Conservation (phyloP, 53 echinoderm and acorn worm species). For the Luidia sarsii region DNA sequence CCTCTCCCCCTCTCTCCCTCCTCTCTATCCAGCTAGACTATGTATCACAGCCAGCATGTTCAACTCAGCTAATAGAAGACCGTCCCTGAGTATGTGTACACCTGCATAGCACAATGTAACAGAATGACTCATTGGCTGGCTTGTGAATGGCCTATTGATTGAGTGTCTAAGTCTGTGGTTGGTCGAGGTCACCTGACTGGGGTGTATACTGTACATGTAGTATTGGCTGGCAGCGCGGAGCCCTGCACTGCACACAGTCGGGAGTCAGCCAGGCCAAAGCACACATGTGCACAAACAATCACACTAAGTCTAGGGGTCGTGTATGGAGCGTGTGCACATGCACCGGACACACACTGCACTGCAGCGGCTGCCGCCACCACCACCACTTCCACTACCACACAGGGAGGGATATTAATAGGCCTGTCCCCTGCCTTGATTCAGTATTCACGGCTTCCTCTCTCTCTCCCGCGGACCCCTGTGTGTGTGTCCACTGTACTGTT, state of each 20-base stretch:
- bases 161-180: constrained; percentile 58
- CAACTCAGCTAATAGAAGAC: constrained; percentile 6
- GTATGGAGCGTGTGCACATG: neutral
- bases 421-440: too few species aligned
- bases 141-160: constrained; percentile 56
- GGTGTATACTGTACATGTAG: neutral
- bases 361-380: too few species aligned
- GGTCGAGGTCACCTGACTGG: constrained; percentile 60
- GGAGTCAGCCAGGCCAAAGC: too few species aligned
- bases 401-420: too few species aligned
- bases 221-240: neutral
- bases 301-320: neutral
- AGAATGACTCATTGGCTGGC: constrained; percentile 61
- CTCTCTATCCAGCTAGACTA: too few species aligned
- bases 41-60: neutral
- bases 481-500: too few species aligned
- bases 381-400: too few species aligned
- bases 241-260: too few species aligned
- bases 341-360: too few species aligned
- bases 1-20: neutral
- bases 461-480: too few species aligned
- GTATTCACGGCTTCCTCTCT: too few species aligned
- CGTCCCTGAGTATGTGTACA: constrained; percentile 57
- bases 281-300: constrained; percentile 17
- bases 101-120: constrained; percentile 56